Percentiles rank a stretch among this genome's conserved stretches.
These are phyloP conservation scores for Corythornis cristatus DNA, from an alignment of 2,113 vertebrate species.

Conservation along the genomic window DNA sequence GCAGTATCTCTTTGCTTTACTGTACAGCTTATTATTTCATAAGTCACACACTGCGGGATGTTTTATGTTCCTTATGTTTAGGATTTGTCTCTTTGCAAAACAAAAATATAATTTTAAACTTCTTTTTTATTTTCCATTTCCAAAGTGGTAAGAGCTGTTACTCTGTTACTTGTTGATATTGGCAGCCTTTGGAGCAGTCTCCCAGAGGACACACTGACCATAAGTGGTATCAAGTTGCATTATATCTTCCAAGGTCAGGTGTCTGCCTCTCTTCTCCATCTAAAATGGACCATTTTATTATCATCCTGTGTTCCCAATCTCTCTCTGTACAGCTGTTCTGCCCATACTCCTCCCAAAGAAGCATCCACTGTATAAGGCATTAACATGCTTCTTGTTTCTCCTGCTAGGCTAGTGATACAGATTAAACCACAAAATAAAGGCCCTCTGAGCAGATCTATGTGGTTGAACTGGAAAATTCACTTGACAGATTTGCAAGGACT, in stretches of 20 bases:
- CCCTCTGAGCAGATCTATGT: neutral
- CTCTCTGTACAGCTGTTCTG: neutral
- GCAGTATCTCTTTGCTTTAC: neutral
- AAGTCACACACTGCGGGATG: neutral
- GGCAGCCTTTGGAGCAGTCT: neutral
- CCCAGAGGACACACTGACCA: neutral
- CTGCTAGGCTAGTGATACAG: constrained; percentile 4
- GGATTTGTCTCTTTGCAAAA: neutral
- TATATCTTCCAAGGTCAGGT: neutral
- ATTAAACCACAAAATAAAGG: constrained; percentile 10
- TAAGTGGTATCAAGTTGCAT: neutral
- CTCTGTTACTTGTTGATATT: neutral
- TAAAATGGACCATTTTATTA: neutral
- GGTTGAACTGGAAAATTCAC: constrained; percentile 20
- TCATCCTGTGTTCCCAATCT: neutral
- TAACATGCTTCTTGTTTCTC: neutral
- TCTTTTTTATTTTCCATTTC: neutral
- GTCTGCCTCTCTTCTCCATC: neutral
- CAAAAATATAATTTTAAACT: neutral
- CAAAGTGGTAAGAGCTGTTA: neutral
- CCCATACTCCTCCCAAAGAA: neutral
- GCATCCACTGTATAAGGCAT: neutral
- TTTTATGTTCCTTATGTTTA: neutral
- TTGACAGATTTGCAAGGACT: constrained; percentile 1
- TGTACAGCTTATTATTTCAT: neutral